phyloP scores from a whole-genome alignment of 2,113 vertebrate genomes.

The Phylloscopus whistleri region DNA sequence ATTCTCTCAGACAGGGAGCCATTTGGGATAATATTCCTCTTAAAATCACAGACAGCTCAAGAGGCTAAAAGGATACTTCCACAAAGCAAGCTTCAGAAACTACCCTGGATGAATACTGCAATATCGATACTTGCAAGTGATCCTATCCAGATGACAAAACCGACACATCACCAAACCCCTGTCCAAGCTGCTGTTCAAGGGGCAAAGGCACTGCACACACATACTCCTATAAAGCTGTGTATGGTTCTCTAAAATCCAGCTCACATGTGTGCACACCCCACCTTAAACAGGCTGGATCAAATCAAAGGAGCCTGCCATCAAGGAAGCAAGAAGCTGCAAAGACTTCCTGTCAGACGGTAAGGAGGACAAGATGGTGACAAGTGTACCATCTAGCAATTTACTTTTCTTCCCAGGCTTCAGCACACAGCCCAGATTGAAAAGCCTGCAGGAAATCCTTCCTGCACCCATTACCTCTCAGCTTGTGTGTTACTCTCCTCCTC shows the following conservation, averaged over 20 bases:
- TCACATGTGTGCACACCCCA: background rate
- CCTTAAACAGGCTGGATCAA: background rate
- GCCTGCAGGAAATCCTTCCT: background rate
- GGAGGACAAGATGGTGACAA: background rate
- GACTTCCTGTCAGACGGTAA: background rate
- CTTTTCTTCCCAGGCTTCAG: background rate
- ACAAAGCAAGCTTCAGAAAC: background rate
- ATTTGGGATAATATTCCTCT: background rate
- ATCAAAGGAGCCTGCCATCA: background rate
- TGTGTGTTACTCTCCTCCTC: background rate
- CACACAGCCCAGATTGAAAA: background rate
- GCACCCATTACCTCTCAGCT: background rate
- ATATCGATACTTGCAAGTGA: background rate
- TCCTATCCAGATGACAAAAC: background rate
- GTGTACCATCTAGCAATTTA: background rate
- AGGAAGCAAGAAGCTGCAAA: background rate
- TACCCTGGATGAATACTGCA: background rate
- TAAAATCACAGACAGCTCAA: background rate
- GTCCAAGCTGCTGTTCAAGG: background rate
- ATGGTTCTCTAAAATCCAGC: background rate
- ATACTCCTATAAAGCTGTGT: accelerated
- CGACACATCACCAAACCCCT: background rate
- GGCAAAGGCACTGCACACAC: background rate
- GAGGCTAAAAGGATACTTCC: background rate
- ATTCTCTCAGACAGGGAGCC: accelerated